A percentile compares a stretch with the other conserved stretches of the same genome.
Evolutionary conservation across 2,113 vertebrate genomes (phyloP).

Genomic region (Corythornis cristatus): DNA sequence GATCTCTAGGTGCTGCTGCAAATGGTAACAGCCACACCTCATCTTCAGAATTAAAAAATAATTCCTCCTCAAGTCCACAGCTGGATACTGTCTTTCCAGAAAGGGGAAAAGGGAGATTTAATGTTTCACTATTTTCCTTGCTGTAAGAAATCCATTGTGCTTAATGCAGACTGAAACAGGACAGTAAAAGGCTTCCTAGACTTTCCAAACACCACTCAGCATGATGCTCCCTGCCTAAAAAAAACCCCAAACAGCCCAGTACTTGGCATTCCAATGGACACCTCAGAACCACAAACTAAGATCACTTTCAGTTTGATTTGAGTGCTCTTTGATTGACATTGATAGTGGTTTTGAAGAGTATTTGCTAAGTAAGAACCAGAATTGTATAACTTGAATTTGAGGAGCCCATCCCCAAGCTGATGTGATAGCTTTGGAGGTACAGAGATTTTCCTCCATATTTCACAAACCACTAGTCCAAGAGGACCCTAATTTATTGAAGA

Average conservation of each 20-base stretch:
- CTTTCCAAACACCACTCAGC: background rate
- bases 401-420: background rate
- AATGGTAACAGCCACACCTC: background rate
- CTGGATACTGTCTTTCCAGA: background rate
- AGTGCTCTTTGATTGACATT: background rate
- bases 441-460: background rate
- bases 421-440: background rate
- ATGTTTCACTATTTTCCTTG: background rate
- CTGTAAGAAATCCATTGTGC: background rate
- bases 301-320: background rate
- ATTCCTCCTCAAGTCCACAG: background rate
- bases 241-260: background rate
- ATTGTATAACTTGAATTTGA: background rate
- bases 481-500: background rate
- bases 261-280: background rate
- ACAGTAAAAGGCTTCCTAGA: background rate
- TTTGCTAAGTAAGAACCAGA: slow-evolving; percentile 13
- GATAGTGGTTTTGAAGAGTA: slow-evolving; percentile 11
- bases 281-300: background rate
- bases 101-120: background rate
- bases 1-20: background rate
- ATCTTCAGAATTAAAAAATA: background rate
- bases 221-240: background rate
- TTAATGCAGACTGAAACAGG: background rate
- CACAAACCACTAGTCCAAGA: background rate